Evolutionary conservation across 2,113 vertebrate genomes (phyloP).

Genomic region (Melospiza georgiana): DNA sequence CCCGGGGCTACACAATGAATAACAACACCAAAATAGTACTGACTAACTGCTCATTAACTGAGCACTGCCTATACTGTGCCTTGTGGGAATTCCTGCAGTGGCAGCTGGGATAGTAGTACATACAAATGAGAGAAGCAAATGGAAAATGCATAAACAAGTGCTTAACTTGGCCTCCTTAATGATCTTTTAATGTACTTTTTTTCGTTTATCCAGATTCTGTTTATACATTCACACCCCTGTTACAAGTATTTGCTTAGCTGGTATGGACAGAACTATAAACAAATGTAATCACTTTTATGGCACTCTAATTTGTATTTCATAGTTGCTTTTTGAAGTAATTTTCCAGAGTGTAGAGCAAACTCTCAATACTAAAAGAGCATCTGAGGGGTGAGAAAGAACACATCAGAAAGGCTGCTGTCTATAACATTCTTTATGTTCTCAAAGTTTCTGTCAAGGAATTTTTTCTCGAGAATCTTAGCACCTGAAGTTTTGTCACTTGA

Average conservation of each 20-base stretch:
- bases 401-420: not conserved
- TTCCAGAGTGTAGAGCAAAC: not conserved
- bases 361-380: not conserved
- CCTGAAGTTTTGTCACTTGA: not conserved
- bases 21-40: conserved; percentile 6
- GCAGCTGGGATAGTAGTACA: not conserved
- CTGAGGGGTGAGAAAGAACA: not conserved
- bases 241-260: not conserved
- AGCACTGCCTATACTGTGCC: not conserved
- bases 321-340: not conserved
- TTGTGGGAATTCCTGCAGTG: conserved; percentile 19
- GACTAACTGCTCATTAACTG: conserved; percentile 50
- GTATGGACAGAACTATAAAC: not conserved
- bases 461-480: not conserved
- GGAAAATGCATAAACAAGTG: not conserved
- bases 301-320: not conserved
- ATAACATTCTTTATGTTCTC: not conserved
- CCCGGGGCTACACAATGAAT: conserved; percentile 1
- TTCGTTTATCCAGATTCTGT: not conserved
- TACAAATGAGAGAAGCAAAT: conserved; percentile 9
- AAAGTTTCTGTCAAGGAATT: not conserved
- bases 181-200: not conserved
- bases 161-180: not conserved
- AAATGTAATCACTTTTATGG: not conserved
- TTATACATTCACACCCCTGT: not conserved